These are phyloP conservation scores for Todiramphus chloris DNA, from an alignment of 2,113 vertebrate species.

Conservation along the genomic window DNA sequence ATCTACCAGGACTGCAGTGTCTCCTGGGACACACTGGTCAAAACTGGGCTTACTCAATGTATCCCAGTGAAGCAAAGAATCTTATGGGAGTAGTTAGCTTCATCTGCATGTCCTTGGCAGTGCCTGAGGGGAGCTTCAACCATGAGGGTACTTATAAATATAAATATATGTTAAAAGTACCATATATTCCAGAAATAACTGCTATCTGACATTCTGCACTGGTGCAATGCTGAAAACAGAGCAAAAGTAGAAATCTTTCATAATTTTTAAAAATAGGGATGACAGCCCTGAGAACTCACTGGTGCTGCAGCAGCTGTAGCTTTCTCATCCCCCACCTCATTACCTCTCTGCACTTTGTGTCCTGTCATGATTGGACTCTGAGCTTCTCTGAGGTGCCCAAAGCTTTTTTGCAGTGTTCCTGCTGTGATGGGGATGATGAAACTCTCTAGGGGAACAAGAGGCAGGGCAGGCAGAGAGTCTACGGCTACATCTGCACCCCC, in stretches of 20 bases:
- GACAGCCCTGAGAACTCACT: neutral
- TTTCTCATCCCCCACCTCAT: neutral
- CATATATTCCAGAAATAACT: neutral
- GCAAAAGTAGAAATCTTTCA: neutral
- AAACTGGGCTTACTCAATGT: neutral
- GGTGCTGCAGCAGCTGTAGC: neutral
- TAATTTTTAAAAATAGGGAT: neutral
- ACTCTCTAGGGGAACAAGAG: neutral
- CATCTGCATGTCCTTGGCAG: neutral
- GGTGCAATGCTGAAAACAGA: neutral
- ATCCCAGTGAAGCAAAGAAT: neutral
- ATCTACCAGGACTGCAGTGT: neutral
- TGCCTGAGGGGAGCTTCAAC: conserved; percentile 16
- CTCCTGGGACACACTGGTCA: neutral
- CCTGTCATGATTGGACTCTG: neutral
- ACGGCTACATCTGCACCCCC: rapidly evolving
- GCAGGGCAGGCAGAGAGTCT: neutral
- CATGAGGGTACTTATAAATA: neutral
- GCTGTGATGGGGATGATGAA: neutral
- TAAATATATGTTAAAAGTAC: neutral
- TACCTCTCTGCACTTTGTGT: neutral
- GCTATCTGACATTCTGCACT: neutral
- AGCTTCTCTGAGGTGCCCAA: neutral
- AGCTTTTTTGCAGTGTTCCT: neutral
- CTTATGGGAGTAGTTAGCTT: neutral